These are phyloP conservation scores for Glossosoma conforme DNA, from an alignment of 1,140 invertebrate species.

Conservation along the genomic window DNA sequence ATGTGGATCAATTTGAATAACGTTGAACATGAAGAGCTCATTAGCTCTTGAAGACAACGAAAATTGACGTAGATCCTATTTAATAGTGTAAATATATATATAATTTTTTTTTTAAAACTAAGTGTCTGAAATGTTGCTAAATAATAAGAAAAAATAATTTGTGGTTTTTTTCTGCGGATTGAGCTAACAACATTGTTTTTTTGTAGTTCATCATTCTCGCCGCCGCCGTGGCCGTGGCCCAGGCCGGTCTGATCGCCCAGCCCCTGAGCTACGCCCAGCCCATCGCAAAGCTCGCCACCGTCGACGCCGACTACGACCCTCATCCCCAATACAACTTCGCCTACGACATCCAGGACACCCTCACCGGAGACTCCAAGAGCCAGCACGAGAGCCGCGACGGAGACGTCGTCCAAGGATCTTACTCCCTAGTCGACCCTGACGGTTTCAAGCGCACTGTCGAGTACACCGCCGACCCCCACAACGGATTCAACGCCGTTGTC, in stretches of 20 bases:
- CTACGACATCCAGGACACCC: constrained; percentile 54
- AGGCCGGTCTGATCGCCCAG: constrained; percentile 35
- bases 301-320: constrained; percentile 49
- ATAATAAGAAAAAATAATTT: no score
- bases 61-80: no score
- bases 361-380: constrained; percentile 58
- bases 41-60: no score
- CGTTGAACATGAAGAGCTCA: no score
- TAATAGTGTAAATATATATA: no score
- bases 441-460: constrained; percentile 54
- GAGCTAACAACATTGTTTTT: no score
- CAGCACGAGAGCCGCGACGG: constrained; percentile 54
- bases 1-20: no score
- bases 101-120: no score
- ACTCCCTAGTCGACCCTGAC: constrained; percentile 52
- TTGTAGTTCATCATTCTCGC: constrained; percentile 45
- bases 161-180: no score
- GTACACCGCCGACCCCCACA: constrained; percentile 53
- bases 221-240: constrained; percentile 42
- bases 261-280: constrained; percentile 26
- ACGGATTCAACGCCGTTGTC: constrained; percentile 49
- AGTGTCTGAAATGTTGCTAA: no score
- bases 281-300: constrained; percentile 29
- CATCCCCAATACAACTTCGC: constrained; percentile 54
- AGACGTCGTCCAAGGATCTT: constrained; percentile 53